Base-by-base conservation (phyloP, 1,140 invertebrate species). In the Yoshiicerus persimilis region DNA sequence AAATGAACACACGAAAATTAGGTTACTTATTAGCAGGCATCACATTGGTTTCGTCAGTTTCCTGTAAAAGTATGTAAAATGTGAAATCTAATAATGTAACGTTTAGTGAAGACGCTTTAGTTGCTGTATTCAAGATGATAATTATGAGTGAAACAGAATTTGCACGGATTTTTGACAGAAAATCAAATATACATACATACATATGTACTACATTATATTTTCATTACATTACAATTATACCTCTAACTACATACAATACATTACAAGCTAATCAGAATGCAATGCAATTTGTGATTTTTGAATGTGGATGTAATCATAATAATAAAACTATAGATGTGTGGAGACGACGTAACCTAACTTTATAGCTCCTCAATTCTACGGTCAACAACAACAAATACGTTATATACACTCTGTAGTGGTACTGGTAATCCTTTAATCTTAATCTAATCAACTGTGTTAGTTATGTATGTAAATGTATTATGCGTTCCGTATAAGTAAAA, bases 181-280 rank as follows among this genome's bases (percentile, higher is more conserved):
- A 80, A 80, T 80, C 75, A 80, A 32, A 80, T 66, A 66, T 66
- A n/a, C 62, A 13, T 66, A 36, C 30, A 80, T n/a, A 80, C 75
- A 77, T 77, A 34, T 32, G 30, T 34, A 80, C 75, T 80, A 80
- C 75, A 80, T 80, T 80, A 80, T 80, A 80, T 80, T 80, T 80
- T 80, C 75, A 80, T 80, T 80, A 80, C 75, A 80, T 80, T 80
- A 80, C 75, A 80, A 80, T 80, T 80, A 80, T 80, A 80, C 75
- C 75, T 80, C 75, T 80, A 80, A 34, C 30, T 80, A 80, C 75
- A 80, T 80, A 80, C 66, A 70, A 70, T 70, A 70, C 30, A 70
- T 56, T 27, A 27, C 27, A 77, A 80, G 32, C 75, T 80, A 80
- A 80, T 80, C 75, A 80, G 75, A 80, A 80, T 80, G 75, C 75